Conservation (phyloP, 2,888 invertebrate genomes). For the Hirtodrosophila histrioides region DNA sequence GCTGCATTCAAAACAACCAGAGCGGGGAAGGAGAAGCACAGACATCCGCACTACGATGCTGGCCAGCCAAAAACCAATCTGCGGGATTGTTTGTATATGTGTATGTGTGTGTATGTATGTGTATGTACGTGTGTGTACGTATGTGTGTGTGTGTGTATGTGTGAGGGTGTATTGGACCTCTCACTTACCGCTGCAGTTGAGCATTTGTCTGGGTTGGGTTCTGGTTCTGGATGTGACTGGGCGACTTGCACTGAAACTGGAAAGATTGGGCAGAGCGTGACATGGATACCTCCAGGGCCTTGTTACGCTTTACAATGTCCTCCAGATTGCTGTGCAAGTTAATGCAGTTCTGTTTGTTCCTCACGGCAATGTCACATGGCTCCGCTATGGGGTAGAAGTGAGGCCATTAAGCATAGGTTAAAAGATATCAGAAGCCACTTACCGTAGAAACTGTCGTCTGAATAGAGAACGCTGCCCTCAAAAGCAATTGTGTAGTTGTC, state of each 20-base stretch:
- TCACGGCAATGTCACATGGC: conserved; percentile 80
- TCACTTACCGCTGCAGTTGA: conserved; percentile 87
- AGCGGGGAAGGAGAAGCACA: neutral
- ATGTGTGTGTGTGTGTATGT: conserved; percentile 7
- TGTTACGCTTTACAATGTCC: conserved; percentile 83
- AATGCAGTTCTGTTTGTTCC: conserved; percentile 83
- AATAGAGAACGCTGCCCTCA: conserved; percentile 94
- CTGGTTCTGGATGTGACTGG: conserved; percentile 18
- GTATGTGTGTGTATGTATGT: neutral
- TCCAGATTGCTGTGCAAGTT: conserved; percentile 84
- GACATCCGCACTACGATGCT: conserved; percentile 51
- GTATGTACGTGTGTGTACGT: conserved; percentile 4
- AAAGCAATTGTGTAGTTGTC: conserved; percentile 98
- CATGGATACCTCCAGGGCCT: conserved; percentile 90
- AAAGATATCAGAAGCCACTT: conserved; percentile 30
- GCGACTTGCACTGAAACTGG: conserved; percentile 90
- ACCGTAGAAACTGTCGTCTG: conserved; percentile 92
- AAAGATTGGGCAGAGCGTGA: conserved; percentile 94
- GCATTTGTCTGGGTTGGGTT: conserved; percentile 72
- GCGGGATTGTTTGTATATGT: conserved; percentile 4
- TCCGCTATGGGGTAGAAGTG: conserved; percentile 64
- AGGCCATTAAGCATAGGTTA: too few species aligned
- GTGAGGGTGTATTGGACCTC: neutral
- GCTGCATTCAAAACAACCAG: conserved; percentile 34
- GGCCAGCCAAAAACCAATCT: conserved; percentile 43